Conservation (phyloP, 2,888 invertebrate genomes). For the Drosophila cyrtoloma region DNA sequence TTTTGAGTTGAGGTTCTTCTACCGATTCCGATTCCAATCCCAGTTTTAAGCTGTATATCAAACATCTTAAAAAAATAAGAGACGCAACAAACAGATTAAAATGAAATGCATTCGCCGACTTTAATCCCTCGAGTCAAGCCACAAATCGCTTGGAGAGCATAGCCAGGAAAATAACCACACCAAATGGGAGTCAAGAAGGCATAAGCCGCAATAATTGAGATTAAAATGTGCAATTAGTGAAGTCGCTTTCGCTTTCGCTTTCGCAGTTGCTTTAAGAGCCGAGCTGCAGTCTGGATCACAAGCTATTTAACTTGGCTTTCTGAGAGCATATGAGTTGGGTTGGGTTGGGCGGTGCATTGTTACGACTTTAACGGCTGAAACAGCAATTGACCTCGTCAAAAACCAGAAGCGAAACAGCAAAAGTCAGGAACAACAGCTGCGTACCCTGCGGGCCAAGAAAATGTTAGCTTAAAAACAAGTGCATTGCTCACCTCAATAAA, state of each 20-base stretch:
- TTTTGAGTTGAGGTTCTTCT: background rate
- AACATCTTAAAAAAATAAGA: background rate
- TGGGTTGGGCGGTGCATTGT: constrained; percentile 23
- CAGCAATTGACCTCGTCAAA: constrained; percentile 34
- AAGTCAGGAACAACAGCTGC: constrained; percentile 4
- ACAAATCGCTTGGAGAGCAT: constrained; percentile 14
- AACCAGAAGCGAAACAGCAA: background rate
- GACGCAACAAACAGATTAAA: constrained; percentile 19
- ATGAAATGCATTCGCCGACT: constrained; percentile 19
- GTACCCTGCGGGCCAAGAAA: constrained; percentile 15
- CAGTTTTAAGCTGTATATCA: constrained; percentile 1
- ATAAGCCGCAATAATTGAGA: constrained; percentile 76
- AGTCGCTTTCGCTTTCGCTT: constrained; percentile 35
- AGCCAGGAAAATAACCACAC: constrained; percentile 6
- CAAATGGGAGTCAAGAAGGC: constrained; percentile 15
- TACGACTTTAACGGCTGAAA: constrained; percentile 9
- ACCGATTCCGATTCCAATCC: background rate
- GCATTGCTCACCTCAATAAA: constrained; percentile 11
- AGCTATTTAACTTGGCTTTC: constrained; percentile 62
- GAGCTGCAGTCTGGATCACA: constrained; percentile 55
- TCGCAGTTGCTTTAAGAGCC: constrained; percentile 32
- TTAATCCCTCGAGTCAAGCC: constrained; percentile 24
- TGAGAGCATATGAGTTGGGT: constrained; percentile 14
- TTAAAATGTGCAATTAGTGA: constrained; percentile 76
- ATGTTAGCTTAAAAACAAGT: constrained; percentile 40